Percentiles rank a stretch among this genome's conserved stretches.
Evolutionary conservation across 2,888 invertebrate species (phyloP).

Genomic region (Mimachlamys varia): DNA sequence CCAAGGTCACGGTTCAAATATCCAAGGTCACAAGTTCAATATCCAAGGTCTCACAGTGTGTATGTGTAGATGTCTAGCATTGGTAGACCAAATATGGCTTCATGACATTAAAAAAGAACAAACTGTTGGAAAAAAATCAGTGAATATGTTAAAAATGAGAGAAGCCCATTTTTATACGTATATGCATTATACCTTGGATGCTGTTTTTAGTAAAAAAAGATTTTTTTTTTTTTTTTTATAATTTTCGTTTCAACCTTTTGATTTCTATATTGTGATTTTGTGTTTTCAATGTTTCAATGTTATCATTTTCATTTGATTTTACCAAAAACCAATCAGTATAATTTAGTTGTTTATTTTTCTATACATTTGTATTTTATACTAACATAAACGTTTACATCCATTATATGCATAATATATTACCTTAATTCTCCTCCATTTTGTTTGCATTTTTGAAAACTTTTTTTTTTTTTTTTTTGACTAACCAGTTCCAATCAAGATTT

Average conservation of each 20-base stretch:
- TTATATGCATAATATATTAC: background rate
- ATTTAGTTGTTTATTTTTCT: background rate
- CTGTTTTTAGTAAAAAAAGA: background rate
- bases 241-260: slow-evolving; percentile 14
- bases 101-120: too few relatives aligned
- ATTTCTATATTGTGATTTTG: slow-evolving; percentile 31
- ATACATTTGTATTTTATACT: background rate
- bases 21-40: background rate
- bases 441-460: slow-evolving; percentile 36
- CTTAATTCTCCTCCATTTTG: slow-evolving; percentile 5
- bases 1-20: background rate
- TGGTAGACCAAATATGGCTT: too few relatives aligned
- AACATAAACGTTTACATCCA: background rate
- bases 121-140: background rate
- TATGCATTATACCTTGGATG: slow-evolving; percentile 21
- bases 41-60: background rate
- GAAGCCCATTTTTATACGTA: background rate
- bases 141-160: background rate
- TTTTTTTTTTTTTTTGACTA: slow-evolving; percentile 6
- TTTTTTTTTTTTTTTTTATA: background rate
- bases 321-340: background rate
- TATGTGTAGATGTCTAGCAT: background rate
- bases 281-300: slow-evolving; percentile 32
- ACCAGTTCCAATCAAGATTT: background rate
- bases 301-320: background rate